Evolutionary conservation across 2,113 vertebrate genomes (phyloP).

Genomic region (Phylloscopus whistleri): DNA sequence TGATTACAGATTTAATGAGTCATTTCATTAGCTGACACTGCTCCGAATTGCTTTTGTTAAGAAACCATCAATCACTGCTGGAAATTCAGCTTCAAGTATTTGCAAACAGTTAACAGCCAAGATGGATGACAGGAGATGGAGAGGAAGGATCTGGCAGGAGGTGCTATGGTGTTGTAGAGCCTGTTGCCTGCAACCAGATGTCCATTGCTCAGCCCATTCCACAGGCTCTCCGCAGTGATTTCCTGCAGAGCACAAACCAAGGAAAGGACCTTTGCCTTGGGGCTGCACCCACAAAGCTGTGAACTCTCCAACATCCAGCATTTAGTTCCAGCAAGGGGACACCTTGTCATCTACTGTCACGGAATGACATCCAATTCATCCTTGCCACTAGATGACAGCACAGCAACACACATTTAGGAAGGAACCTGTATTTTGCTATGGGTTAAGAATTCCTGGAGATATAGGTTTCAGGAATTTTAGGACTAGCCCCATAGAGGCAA

Average conservation of each 20-base stretch:
- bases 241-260: neutral
- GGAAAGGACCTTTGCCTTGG: neutral
- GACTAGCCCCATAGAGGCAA: neutral
- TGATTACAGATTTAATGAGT: constrained; percentile 56
- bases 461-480: neutral
- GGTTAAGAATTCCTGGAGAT: constrained; percentile 39
- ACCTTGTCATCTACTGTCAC: neutral
- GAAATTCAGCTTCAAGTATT: constrained; percentile 50
- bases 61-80: constrained; percentile 47
- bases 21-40: constrained; percentile 47
- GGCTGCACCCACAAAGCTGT: neutral
- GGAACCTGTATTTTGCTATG: constrained; percentile 23
- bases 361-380: constrained; percentile 63
- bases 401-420: constrained; percentile 62
- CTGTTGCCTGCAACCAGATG: neutral
- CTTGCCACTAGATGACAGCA: constrained; percentile 75
- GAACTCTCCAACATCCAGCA: accelerated
- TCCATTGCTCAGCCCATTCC: neutral
- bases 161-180: neutral
- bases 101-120: neutral
- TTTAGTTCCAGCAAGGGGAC: neutral
- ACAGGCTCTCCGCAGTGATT: neutral
- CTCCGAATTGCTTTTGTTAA: constrained; percentile 13
- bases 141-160: neutral
- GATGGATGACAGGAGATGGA: neutral